A percentile compares a stretch with the other conserved stretches of the same genome.
Evolutionary conservation across 1,140 invertebrate genomes (phyloP).

Genomic region (Achroia grisella): DNA sequence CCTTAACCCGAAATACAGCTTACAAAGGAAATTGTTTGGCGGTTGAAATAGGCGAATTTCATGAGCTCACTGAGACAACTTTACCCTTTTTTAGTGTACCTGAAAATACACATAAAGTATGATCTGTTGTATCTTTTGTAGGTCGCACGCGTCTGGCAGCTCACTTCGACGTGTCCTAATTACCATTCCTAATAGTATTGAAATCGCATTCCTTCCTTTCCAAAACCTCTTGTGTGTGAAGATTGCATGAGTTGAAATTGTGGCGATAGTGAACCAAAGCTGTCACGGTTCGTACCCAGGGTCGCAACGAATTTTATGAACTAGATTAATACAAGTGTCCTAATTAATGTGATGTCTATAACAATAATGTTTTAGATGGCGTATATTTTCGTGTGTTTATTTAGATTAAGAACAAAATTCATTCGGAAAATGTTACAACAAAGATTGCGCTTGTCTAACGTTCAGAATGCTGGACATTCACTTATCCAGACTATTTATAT

Average conservation of each 20-base stretch:
- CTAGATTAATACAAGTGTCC: slow-evolving; percentile 61
- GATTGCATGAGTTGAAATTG: slow-evolving; percentile 31
- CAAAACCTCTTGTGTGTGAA: slow-evolving; percentile 13
- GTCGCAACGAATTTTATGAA: slow-evolving; percentile 62
- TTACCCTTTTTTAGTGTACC: no score
- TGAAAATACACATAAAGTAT: no score
- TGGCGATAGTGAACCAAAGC: slow-evolving; percentile 15
- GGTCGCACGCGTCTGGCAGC: slow-evolving; percentile 67
- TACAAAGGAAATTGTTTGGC: no score
- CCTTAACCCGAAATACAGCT: no score
- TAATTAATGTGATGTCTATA: slow-evolving; percentile 68
- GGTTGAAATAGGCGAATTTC: no score
- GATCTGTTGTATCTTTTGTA: slow-evolving; percentile 12
- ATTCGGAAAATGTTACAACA: slow-evolving; percentile 57
- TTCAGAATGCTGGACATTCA: slow-evolving; percentile 4
- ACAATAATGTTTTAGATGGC: slow-evolving; percentile 70
- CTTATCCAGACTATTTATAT: slow-evolving; percentile 1
- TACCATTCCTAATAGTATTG: slow-evolving; percentile 21
- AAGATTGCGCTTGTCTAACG: slow-evolving; percentile 6
- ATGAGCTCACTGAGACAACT: no score
- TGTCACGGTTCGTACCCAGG: slow-evolving; percentile 24
- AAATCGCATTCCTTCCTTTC: slow-evolving; percentile 43
- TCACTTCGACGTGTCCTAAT: slow-evolving; percentile 59
- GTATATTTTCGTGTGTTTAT: slow-evolving; percentile 72
- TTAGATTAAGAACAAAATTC: slow-evolving; percentile 49